Conservation (phyloP, 2,797 vertebrate genomes). For the Aselliscus stoliczkanus region DNA sequence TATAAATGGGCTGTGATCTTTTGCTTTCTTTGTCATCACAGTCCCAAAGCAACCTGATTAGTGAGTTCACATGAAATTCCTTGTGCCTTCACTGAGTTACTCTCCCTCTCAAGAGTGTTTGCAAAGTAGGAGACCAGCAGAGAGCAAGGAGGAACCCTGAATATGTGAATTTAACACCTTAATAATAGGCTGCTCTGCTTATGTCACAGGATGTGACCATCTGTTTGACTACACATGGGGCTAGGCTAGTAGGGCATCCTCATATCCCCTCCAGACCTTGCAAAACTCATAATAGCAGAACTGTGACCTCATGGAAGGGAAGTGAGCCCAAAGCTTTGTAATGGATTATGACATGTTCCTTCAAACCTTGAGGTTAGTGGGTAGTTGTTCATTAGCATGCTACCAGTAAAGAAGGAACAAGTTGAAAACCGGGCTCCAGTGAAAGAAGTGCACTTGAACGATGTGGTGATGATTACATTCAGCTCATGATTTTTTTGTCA, state of each 20-base stretch:
- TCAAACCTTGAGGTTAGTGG: slow-evolving; percentile 15
- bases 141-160: background rate
- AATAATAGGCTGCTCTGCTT: background rate
- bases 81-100: background rate
- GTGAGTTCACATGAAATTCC: background rate
- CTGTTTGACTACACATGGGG: background rate
- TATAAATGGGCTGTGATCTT: background rate
- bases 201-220: background rate
- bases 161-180: background rate
- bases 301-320: background rate
- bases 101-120: background rate
- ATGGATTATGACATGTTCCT: background rate
- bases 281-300: background rate
- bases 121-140: background rate
- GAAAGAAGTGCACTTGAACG: slow-evolving; percentile 20
- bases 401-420: background rate
- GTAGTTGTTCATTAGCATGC: background rate
- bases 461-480: slow-evolving; percentile 45
- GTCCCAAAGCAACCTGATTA: background rate
- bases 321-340: background rate
- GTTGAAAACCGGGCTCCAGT: slow-evolving; percentile 33
- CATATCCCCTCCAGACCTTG: background rate
- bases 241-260: background rate
- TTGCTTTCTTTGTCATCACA: background rate
- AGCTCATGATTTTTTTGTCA: slow-evolving; percentile 55